Conservation (phyloP, 2,888 invertebrate genomes). For the Aphidius colemani region DNA sequence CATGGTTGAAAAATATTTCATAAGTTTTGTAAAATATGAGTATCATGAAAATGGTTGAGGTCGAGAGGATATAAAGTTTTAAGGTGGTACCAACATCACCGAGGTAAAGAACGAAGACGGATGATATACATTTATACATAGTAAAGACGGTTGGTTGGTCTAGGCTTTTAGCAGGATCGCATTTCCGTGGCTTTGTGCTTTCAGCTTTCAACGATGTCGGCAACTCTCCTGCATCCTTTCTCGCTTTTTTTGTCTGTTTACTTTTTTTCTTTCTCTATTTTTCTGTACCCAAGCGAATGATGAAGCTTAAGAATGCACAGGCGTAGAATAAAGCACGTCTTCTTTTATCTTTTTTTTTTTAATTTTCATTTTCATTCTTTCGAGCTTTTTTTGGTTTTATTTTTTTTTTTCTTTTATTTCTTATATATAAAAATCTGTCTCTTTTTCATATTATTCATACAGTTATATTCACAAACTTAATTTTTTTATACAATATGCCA, state of each 20-base stretch:
- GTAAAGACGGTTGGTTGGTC: slow-evolving; percentile 33
- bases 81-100: not conserved
- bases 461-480: too few relatives aligned
- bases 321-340: not conserved
- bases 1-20: too few relatives aligned
- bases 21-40: too few relatives aligned
- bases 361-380: not conserved
- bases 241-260: not conserved
- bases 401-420: too few relatives aligned
- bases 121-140: slow-evolving; percentile 26
- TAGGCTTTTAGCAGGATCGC: slow-evolving; percentile 41
- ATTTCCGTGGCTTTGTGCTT: slow-evolving; percentile 41
- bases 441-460: too few relatives aligned
- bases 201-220: slow-evolving; percentile 34
- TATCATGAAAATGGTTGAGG: not conserved
- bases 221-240: slow-evolving; percentile 13
- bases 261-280: not conserved
- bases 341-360: not conserved
- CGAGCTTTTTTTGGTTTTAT: not conserved
- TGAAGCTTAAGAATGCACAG: too few relatives aligned
- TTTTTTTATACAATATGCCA: too few relatives aligned
- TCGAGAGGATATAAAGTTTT: not conserved
- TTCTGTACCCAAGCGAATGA: not conserved
- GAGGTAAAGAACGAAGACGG: slow-evolving; percentile 2
- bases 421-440: too few relatives aligned